phyloP scores from a whole-genome alignment of 1,140 invertebrate species.

The Zaprionus taronus region DNA sequence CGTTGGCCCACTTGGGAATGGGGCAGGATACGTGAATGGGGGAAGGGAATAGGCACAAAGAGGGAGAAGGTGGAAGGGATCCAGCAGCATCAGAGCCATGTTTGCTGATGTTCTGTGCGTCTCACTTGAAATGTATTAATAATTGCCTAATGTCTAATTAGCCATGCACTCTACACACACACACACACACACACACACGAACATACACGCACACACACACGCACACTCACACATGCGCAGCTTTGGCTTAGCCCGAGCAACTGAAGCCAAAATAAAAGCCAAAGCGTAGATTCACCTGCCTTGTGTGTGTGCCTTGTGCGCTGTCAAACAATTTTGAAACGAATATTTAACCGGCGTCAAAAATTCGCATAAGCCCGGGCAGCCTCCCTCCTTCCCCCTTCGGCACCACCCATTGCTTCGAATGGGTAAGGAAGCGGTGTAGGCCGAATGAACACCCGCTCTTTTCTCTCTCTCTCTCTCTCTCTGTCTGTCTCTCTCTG shows the following conservation, averaged over 20 bases:
- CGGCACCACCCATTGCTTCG: not conserved
- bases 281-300: not conserved
- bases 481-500: not conserved
- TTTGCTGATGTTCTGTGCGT: conserved; percentile 57
- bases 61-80: too few relatives aligned
- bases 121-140: conserved; percentile 67
- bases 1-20: conserved; percentile 64
- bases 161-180: conserved; percentile 49
- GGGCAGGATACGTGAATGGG: not conserved
- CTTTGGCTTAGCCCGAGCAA: not conserved
- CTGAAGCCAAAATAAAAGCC: conserved; percentile 15
- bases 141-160: conserved; percentile 79
- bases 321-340: conserved; percentile 37
- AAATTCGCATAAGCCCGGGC: conserved; percentile 51
- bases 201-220: not conserved
- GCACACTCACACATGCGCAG: not conserved
- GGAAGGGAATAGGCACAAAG: not conserved
- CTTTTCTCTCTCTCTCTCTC: not conserved
- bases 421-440: not conserved
- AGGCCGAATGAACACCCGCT: not conserved
- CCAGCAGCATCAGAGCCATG: conserved; percentile 50
- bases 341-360: conserved; percentile 57
- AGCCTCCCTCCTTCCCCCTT: conserved; percentile 5
- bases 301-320: not conserved
- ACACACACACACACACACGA: conserved; percentile 10